Evolutionary conservation across 2,888 invertebrate species (phyloP).

Genomic region (Chloroclystis v-ata): DNA sequence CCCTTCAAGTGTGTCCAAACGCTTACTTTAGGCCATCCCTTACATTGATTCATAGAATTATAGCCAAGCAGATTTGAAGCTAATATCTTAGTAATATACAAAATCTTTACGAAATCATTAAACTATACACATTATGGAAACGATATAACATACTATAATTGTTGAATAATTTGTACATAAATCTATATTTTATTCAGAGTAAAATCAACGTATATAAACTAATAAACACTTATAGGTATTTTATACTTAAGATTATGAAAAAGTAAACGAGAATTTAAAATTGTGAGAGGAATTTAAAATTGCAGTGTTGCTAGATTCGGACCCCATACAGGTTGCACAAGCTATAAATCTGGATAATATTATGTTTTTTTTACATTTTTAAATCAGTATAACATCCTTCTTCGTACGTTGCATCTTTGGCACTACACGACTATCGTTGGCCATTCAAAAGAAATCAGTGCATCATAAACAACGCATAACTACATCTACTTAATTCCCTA

Average conservation of each 20-base stretch:
- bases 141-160: neutral
- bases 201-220: neutral
- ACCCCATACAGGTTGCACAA: constrained; percentile 7
- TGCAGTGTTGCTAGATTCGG: constrained; percentile 2
- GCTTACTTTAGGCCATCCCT: constrained; percentile 45
- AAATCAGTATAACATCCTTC: constrained; percentile 17
- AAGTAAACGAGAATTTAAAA: neutral
- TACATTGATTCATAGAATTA: constrained; percentile 23
- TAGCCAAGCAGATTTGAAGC: constrained; percentile 26
- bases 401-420: constrained; percentile 50
- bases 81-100: constrained; percentile 17
- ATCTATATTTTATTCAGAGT: neutral
- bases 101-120: constrained; percentile 10
- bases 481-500: constrained; percentile 49
- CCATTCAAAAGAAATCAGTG: constrained; percentile 52
- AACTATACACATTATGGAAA: constrained; percentile 11
- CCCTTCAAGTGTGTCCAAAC: constrained; percentile 38
- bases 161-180: neutral
- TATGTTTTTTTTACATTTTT: constrained; percentile 7
- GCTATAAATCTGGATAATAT: constrained; percentile 11
- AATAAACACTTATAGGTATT: neutral
- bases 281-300: constrained; percentile 7
- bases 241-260: neutral
- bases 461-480: constrained; percentile 50
- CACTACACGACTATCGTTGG: constrained; percentile 63